These are phyloP conservation scores for Thymelicus acteon DNA, from an alignment of 2,888 invertebrate genomes.

Conservation along the genomic window DNA sequence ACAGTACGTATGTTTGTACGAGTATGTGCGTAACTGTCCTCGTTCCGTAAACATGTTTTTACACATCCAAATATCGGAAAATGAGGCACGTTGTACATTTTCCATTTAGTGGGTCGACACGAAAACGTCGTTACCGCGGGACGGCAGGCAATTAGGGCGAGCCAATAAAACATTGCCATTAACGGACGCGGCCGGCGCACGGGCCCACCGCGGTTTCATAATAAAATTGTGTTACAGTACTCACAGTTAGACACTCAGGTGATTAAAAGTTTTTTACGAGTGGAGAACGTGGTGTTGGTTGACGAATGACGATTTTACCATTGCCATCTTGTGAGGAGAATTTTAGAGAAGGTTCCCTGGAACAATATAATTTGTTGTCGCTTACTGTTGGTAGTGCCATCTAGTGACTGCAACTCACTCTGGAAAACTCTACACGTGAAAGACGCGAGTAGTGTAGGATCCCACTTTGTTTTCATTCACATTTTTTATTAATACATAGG, in stretches of 20 bases:
- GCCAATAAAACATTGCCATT: constrained; percentile 72
- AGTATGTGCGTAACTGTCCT: constrained; percentile 1
- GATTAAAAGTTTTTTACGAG: constrained; percentile 35
- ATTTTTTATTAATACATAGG: no score
- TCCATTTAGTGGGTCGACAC: constrained; percentile 61
- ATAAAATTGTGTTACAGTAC: constrained; percentile 8
- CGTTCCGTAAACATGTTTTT: constrained; percentile 27
- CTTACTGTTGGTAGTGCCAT: no score
- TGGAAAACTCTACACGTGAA: no score
- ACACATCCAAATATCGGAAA: constrained; percentile 46
- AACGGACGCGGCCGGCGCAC: constrained; percentile 63
- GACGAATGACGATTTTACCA: constrained; percentile 2
- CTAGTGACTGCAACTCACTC: no score
- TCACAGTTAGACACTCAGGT: constrained; percentile 12
- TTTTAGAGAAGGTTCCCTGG: no score
- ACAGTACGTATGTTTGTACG: not conserved
- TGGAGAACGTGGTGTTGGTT: constrained; percentile 15
- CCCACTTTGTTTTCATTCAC: no score
- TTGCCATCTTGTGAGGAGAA: not conserved
- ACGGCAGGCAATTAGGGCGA: constrained; percentile 75
- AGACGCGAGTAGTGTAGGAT: no score
- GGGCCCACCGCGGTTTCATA: constrained; percentile 38
- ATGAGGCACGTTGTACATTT: constrained; percentile 48
- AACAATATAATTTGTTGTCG: no score
- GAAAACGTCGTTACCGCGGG: constrained; percentile 67